These are phyloP conservation scores for Manacus vitellinus DNA, from an alignment of 2,113 vertebrate genomes.

Conservation along the genomic window DNA sequence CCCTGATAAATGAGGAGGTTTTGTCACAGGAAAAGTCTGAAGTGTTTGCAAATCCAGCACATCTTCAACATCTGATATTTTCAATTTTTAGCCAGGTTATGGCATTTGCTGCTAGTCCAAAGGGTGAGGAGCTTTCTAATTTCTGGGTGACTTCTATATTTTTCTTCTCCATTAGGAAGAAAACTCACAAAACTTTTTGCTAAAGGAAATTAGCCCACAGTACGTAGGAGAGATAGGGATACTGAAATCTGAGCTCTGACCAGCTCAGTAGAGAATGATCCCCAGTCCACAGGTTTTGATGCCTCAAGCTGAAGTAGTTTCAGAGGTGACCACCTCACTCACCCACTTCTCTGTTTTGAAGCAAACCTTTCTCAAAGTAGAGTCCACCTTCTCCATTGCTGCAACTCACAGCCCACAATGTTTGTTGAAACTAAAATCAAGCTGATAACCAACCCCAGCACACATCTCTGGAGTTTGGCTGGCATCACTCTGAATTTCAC, in stretches of 20 bases:
- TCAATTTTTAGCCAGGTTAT: neutral
- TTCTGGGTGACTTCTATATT: neutral
- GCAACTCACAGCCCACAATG: neutral
- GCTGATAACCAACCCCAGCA: neutral
- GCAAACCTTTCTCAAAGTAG: neutral
- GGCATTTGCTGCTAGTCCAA: neutral
- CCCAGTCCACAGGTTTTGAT: neutral
- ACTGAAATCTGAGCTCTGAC: neutral
- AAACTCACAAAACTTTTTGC: neutral
- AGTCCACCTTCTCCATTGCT: neutral
- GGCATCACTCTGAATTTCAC: neutral
- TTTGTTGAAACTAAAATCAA: neutral
- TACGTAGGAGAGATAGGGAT: neutral
- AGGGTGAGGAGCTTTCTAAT: neutral
- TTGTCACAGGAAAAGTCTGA: neutral
- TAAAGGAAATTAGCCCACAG: neutral
- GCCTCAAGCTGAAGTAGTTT: neutral
- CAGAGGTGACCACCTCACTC: neutral
- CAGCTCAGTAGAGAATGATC: neutral
- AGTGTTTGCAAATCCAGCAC: neutral
- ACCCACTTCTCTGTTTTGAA: neutral
- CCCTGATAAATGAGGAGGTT: accelerated
- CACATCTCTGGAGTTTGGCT: neutral
- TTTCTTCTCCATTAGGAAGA: neutral
- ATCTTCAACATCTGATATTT: neutral